Conservation (phyloP, 2,888 invertebrate species). For the Cinara cedri region DNA sequence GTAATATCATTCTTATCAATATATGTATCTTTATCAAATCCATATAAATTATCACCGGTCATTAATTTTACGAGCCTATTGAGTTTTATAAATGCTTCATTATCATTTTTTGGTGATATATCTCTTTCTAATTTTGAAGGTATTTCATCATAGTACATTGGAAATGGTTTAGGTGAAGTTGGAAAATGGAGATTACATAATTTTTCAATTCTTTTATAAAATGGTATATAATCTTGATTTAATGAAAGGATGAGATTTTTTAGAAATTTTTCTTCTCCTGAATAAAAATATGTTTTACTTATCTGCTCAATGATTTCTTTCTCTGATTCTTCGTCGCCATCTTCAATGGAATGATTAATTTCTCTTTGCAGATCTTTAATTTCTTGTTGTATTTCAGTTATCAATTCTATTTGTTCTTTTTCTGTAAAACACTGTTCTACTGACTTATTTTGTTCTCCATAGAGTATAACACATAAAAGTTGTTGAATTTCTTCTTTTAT, state of each 20-base stretch:
- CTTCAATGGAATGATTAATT: neutral
- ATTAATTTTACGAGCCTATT: neutral
- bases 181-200: slow-evolving; percentile 4
- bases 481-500: neutral
- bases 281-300: neutral
- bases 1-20: neutral
- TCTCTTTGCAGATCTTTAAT: slow-evolving; percentile 1
- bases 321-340: neutral
- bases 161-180: neutral
- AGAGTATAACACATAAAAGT: neutral
- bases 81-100: neutral
- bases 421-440: neutral
- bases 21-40: neutral
- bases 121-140: neutral
- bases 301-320: neutral
- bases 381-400: slow-evolving; percentile 2
- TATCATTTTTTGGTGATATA: neutral
- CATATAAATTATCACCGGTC: neutral
- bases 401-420: neutral
- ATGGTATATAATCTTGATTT: neutral
- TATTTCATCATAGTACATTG: neutral
- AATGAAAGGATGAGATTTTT: slow-evolving; percentile 15
- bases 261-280: neutral
- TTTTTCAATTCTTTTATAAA: neutral
- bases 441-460: neutral